These are phyloP conservation scores for Pycnonotus jocosus DNA, from an alignment of 2,113 vertebrate genomes.

Conservation along the genomic window DNA sequence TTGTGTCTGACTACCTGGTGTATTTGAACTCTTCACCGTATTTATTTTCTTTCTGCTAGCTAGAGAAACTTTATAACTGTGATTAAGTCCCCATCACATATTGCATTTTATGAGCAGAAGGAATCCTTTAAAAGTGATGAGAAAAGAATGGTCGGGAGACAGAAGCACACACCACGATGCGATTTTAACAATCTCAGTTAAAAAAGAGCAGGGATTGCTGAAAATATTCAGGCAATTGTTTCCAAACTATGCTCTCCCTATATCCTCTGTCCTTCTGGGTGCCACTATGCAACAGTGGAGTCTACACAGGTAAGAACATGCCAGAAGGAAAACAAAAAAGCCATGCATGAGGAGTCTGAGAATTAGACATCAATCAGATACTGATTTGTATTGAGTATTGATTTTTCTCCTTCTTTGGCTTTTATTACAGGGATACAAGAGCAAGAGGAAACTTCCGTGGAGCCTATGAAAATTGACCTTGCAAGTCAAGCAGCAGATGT, in stretches of 20 bases:
- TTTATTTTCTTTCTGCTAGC: conserved; percentile 1
- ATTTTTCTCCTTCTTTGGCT: not conserved
- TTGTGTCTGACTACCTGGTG: not conserved
- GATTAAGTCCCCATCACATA: not conserved
- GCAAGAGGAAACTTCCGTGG: not conserved
- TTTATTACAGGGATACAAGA: conserved; percentile 30
- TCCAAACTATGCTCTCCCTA: not conserved
- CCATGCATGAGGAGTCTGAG: not conserved
- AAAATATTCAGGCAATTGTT: not conserved
- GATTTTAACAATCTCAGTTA: not conserved
- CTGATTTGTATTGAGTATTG: not conserved
- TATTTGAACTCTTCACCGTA: not conserved
- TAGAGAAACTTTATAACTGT: not conserved
- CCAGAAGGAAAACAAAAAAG: not conserved
- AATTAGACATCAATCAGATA: not conserved
- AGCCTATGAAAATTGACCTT: conserved; percentile 36
- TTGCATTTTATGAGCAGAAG: not conserved
- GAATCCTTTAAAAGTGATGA: not conserved
- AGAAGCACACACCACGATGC: not conserved
- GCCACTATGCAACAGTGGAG: not conserved
- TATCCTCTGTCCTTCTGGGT: not conserved
- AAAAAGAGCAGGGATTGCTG: not conserved
- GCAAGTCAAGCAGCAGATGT: conserved; percentile 15
- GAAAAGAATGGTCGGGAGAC: not conserved
- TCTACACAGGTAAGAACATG: not conserved